Evolutionary conservation across 23 tunicate genomes (phyloP).

Genomic region (Trididemnum miniatum): DNA sequence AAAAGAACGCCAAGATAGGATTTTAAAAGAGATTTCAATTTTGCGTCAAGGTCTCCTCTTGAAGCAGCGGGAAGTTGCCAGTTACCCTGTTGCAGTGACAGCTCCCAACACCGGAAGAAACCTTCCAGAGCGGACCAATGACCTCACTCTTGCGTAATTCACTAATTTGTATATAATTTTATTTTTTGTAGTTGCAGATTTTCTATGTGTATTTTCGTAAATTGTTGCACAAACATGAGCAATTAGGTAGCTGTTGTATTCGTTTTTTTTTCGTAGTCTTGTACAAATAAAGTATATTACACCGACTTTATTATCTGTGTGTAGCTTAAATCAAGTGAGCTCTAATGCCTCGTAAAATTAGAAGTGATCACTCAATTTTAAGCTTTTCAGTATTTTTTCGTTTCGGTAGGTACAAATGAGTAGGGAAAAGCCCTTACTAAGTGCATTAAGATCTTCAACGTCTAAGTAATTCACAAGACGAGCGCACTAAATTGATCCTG

Average conservation of each 20-base stretch:
- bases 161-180: not conserved
- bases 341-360: too few relatives aligned
- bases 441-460: too few relatives aligned
- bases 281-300: too few relatives aligned
- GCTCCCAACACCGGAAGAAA: slow-evolving; percentile 36
- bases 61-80: slow-evolving; percentile 95
- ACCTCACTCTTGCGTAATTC: slow-evolving; percentile 25
- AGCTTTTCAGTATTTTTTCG: too few relatives aligned
- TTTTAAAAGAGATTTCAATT: slow-evolving; percentile 79
- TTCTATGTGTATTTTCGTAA: slow-evolving; percentile 15
- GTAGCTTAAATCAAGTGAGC: too few relatives aligned
- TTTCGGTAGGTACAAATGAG: too few relatives aligned
- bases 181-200: slow-evolving; percentile 1
- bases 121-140: slow-evolving; percentile 76
- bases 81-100: slow-evolving; percentile 75
- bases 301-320: too few relatives aligned
- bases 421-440: too few relatives aligned
- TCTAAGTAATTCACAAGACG: too few relatives aligned
- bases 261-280: too few relatives aligned
- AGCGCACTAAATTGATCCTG: too few relatives aligned
- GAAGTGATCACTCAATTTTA: too few relatives aligned
- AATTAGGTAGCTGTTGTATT: slow-evolving; percentile 1
- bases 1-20: slow-evolving; percentile 74
- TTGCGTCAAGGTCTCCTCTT: slow-evolving; percentile 89
- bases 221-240: not conserved